phyloP scores from a whole-genome alignment of 2,797 vertebrate species.

The Hozukius guyotensis region DNA sequence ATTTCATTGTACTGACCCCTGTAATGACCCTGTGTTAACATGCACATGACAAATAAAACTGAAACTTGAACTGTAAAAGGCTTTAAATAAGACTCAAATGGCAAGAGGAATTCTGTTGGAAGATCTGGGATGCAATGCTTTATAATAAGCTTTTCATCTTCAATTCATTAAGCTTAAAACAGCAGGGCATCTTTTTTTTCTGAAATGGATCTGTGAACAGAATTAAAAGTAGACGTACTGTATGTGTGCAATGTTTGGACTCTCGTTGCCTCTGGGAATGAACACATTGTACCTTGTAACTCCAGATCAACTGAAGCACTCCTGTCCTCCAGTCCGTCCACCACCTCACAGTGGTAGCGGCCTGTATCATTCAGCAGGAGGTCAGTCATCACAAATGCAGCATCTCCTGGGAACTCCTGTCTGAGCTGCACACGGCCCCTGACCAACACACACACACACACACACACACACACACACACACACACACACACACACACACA shows the following conservation, averaged over 20 bases:
- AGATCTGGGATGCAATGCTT: background rate
- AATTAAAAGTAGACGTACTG: background rate
- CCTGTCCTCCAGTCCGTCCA: constrained; percentile 89
- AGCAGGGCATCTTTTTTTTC: background rate
- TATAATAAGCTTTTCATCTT: background rate
- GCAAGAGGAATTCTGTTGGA: background rate
- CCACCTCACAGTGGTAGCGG: constrained; percentile 89
- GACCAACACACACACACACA: constrained; percentile 12
- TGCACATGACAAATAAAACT: too few relatives aligned
- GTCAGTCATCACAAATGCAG: constrained; percentile 80
- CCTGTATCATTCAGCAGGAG: constrained; percentile 85
- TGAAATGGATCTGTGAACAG: background rate
- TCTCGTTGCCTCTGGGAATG: background rate
- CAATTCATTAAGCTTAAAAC: background rate
- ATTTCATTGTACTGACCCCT: too few relatives aligned
- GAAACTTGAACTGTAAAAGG: too few relatives aligned
- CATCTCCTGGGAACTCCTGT: constrained; percentile 66
- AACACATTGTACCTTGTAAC: constrained; percentile 79
- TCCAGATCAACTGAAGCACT: constrained; percentile 84
- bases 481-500: too few relatives aligned
- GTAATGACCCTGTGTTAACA: too few relatives aligned
- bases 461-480: too few relatives aligned
- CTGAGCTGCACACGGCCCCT: constrained; percentile 81
- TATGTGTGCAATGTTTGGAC: background rate
- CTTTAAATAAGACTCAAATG: background rate